These are phyloP conservation scores for Drosophila leonis DNA, from an alignment of 2,888 invertebrate genomes.

Conservation along the genomic window DNA sequence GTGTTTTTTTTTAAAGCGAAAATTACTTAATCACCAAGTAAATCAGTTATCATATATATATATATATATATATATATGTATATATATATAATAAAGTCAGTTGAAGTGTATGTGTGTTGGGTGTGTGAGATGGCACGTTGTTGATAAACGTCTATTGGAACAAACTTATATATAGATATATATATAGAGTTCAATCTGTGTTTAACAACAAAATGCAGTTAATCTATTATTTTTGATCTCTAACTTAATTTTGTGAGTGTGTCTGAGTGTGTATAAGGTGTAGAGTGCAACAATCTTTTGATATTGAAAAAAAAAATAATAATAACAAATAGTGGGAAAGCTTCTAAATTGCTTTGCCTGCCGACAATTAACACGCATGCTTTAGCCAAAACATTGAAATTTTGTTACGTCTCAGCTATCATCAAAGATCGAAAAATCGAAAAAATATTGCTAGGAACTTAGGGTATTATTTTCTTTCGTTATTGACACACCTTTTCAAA, in stretches of 20 bases:
- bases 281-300: conserved; percentile 6
- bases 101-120: background rate
- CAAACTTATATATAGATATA: background rate
- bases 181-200: background rate
- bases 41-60: background rate
- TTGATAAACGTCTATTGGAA: conserved; percentile 4
- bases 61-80: background rate
- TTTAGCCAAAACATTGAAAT: background rate
- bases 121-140: conserved; percentile 48
- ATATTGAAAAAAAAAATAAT: background rate
- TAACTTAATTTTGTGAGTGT: background rate
- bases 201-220: conserved; percentile 27
- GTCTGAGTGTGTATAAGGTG: background rate
- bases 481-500: conserved; percentile 25
- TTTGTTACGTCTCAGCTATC: background rate
- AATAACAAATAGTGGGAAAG: background rate
- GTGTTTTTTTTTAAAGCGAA: conserved; percentile 29
- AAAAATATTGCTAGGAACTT: conserved; percentile 56
- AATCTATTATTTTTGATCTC: background rate
- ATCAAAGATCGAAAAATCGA: too few species aligned
- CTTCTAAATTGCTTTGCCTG: background rate
- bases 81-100: conserved; percentile 1
- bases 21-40: conserved; percentile 54
- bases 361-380: background rate
- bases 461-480: conserved; percentile 24